These are phyloP conservation scores for Ptychochromis oligacanthus DNA, from an alignment of 2,113 vertebrate species.

Conservation along the genomic window DNA sequence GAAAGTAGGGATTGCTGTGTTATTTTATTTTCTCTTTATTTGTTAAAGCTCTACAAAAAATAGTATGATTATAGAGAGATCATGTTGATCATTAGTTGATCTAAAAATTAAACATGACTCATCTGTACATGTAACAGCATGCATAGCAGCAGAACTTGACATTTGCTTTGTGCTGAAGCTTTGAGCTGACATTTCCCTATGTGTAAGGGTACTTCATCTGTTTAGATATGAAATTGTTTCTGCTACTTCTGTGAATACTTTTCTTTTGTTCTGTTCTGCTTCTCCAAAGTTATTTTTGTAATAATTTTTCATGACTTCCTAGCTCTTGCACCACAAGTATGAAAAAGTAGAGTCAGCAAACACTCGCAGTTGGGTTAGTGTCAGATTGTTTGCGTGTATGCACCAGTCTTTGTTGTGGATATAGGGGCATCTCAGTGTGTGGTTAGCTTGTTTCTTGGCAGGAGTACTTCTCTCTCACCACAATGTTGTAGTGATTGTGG, in stretches of 20 bases:
- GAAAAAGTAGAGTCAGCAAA: constrained; percentile 1
- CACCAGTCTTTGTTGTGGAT: background rate
- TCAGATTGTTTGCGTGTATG: background rate
- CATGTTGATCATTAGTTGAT: background rate
- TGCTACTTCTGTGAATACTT: background rate
- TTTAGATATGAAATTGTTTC: background rate
- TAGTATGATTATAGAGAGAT: background rate
- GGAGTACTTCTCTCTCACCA: background rate
- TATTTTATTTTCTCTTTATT: background rate
- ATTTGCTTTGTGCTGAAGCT: background rate
- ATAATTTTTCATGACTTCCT: background rate
- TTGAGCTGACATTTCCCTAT: background rate
- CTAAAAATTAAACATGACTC: constrained; percentile 40
- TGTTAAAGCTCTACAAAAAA: background rate
- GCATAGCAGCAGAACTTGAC: background rate
- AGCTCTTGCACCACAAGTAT: background rate
- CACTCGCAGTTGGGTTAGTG: background rate
- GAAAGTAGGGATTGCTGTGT: background rate
- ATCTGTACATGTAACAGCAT: constrained; percentile 21
- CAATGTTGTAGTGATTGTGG: background rate
- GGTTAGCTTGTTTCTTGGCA: constrained; percentile 4
- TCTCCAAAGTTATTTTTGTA: background rate
- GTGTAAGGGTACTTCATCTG: background rate
- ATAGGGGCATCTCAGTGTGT: constrained; percentile 11
- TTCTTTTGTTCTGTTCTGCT: background rate